A percentile compares a stretch with the other conserved stretches of the same genome.
Conservation (phyloP, 2,888 invertebrate genomes). For the Agrochola macilenta region DNA sequence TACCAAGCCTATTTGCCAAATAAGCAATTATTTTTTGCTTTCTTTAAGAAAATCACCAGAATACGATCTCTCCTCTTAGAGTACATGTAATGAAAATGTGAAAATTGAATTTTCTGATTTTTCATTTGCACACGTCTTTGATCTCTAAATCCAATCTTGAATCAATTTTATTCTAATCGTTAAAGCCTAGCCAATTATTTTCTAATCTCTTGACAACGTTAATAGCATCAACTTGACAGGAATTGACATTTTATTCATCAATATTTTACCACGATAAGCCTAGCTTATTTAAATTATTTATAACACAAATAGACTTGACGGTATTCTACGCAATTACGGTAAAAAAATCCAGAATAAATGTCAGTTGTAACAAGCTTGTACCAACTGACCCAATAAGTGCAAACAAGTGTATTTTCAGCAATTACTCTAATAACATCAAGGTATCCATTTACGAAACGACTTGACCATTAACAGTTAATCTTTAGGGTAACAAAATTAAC, state of each 20-base stretch:
- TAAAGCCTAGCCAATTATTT: constrained; percentile 5
- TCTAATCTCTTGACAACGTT: neutral
- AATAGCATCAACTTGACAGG: neutral
- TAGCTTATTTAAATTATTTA: neutral
- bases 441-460: constrained; percentile 13
- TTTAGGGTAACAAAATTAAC: constrained; percentile 17
- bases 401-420: neutral
- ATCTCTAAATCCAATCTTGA: neutral
- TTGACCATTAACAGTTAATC: constrained; percentile 19
- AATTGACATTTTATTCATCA: neutral
- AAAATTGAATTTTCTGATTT: neutral
- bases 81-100: neutral
- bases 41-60: neutral
- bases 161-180: neutral
- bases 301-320: too few species aligned
- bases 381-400: neutral
- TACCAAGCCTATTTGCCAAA: too few species aligned
- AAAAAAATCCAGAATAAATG: neutral
- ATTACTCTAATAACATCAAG: constrained; percentile 8
- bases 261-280: too few species aligned
- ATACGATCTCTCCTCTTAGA: neutral
- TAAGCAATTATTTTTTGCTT: neutral
- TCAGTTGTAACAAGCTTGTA: constrained; percentile 2
- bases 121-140: neutral
- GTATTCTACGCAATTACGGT: neutral